These are phyloP conservation scores for Pecten maximus DNA, from an alignment of 2,888 invertebrate species.

Conservation along the genomic window DNA sequence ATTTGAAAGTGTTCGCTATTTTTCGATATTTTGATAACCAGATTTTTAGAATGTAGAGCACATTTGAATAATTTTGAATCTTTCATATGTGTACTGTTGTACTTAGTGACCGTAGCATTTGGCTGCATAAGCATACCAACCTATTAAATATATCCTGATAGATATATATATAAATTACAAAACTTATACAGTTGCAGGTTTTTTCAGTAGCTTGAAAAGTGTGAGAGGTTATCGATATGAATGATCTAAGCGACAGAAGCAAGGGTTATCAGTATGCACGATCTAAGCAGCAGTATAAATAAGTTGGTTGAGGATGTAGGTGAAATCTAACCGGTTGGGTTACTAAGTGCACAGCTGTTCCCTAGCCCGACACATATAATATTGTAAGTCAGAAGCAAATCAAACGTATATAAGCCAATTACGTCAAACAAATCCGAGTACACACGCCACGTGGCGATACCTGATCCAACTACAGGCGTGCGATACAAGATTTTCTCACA, in stretches of 20 bases:
- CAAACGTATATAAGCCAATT: conserved; percentile 13
- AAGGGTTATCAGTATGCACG: background rate
- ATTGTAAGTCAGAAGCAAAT: background rate
- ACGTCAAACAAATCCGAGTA: background rate
- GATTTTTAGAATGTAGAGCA: too few species aligned
- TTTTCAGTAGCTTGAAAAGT: background rate
- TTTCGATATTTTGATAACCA: too few species aligned
- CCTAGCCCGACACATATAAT: background rate
- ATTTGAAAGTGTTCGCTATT: too few species aligned
- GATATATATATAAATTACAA: background rate
- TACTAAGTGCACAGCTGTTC: background rate
- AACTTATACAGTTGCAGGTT: background rate
- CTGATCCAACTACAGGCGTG: background rate
- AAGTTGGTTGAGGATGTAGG: conserved; percentile 21
- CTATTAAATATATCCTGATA: background rate
- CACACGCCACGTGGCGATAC: conserved; percentile 4
- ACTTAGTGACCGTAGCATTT: background rate
- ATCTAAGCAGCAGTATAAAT: conserved; percentile 3
- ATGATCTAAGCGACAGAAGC: conserved; percentile 25
- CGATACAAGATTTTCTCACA: background rate
- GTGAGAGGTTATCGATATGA: conserved; percentile 2
- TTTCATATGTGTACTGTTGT: background rate
- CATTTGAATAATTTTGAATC: too few species aligned
- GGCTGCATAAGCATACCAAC: background rate
- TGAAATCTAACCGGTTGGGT: background rate